Conservation (phyloP, 2,797 vertebrate genomes). For the Zonotrichia albicollis region DNA sequence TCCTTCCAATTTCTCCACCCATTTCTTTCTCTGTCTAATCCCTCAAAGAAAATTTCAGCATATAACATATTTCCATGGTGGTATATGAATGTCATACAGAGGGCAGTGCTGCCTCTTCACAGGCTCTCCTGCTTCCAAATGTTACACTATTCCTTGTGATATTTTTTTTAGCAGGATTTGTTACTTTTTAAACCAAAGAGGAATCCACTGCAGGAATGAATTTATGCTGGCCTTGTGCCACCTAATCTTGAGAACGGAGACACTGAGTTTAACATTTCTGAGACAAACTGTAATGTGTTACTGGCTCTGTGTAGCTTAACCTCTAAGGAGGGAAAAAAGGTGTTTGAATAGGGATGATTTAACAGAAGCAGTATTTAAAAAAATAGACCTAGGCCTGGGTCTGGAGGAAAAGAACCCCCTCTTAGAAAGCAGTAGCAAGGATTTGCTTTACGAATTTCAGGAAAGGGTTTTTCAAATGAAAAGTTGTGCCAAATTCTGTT, state of each 20-base stretch:
- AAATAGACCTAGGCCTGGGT: not conserved
- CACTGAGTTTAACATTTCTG: conserved; percentile 13
- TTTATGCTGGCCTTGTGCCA: conserved; percentile 52
- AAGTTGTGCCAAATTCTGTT: not conserved
- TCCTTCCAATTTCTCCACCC: not conserved
- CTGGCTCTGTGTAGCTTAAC: not conserved
- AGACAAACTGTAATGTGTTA: not conserved
- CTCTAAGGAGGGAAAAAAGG: not conserved
- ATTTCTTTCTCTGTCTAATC: conserved; percentile 27
- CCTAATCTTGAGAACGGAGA: conserved; percentile 16
- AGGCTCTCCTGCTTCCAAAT: conserved; percentile 38
- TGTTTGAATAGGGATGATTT: not conserved
- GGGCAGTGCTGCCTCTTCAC: conserved; percentile 54
- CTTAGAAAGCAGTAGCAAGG: not conserved
- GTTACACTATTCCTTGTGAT: not conserved
- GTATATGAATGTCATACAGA: conserved; percentile 53
- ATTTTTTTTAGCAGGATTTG: conserved; percentile 27
- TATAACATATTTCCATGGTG: conserved; percentile 17
- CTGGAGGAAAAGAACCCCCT: not conserved
- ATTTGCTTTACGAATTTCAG: not conserved
- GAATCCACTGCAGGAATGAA: conserved; percentile 38
- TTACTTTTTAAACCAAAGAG: conserved; percentile 32
- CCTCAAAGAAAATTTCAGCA: conserved; percentile 54
- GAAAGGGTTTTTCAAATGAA: not conserved
- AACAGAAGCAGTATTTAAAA: not conserved